Evolutionary conservation across 2,888 invertebrate species (phyloP), one percentile per base, ranked within the genome.

Genomic region (Phania funesta): DNA sequence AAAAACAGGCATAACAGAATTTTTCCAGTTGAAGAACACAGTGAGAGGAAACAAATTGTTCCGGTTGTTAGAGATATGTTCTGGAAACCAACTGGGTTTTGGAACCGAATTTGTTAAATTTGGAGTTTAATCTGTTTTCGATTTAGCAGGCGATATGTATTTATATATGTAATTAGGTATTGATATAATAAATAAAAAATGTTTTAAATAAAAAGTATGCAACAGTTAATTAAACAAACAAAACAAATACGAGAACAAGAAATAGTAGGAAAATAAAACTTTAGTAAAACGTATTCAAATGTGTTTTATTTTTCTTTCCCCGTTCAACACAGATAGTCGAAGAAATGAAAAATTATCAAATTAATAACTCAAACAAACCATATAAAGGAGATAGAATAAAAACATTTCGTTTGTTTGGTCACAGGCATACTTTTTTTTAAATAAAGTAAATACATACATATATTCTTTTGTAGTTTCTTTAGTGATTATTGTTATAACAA

Each of bases 131-230:
- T n/a, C n/a, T n/a, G n/a, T n/a, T n/a, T n/a, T n/a, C n/a, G n/a
- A n/a, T n/a, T n/a, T n/a, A n/a, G n/a, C n/a, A n/a, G n/a, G n/a
- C n/a, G n/a, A n/a, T n/a, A n/a, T n/a, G 29, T 7, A 29, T 29
- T 4, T 29, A 29, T 29, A 7, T 29, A 29, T 29, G 29, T 29
- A 29, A n/a, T n/a, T n/a, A n/a, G n/a, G n/a, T n/a, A n/a, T n/a
- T n/a, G n/a, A n/a, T n/a, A n/a, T n/a, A 26, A 26, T 26, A 26
- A 38, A 77, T 13, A 46, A 38, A 29, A 88, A 67, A 68, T 68
- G 18, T 56, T 44, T 80, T 65, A 56, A 70, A 64, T 67, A 67
- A 56, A 60, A 54, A 52, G 56, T 76, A 65, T 73, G 54, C 67
- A 75, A 70, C 46, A 78, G 60, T 65, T 78, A 78, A 78, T 65